Percentiles rank a stretch among this genome's conserved stretches.
phyloP scores from a whole-genome alignment of 2,888 invertebrate genomes.

The Sympetrum striolatum region DNA sequence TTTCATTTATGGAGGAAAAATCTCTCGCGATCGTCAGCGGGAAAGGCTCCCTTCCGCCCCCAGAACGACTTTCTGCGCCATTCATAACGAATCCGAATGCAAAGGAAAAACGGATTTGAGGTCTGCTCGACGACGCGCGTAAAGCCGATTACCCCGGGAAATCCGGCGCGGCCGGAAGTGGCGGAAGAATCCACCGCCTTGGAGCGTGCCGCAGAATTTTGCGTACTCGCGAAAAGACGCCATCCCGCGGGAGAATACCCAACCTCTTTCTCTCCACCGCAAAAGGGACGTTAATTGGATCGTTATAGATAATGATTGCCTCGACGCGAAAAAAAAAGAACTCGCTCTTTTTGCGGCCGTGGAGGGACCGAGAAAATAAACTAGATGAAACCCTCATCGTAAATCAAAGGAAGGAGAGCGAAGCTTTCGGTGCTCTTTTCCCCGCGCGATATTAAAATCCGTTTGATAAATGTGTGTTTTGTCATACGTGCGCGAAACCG shows the following conservation, averaged over 20 bases:
- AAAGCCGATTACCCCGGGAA: not conserved
- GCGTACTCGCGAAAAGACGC: not conserved
- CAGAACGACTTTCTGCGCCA: not conserved
- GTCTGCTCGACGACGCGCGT: not conserved
- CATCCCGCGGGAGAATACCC: not conserved
- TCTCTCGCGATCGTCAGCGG: not conserved
- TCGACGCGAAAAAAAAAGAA: not conserved
- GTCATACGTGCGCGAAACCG: not conserved
- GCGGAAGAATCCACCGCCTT: not conserved
- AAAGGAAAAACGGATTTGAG: not conserved
- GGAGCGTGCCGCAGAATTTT: not conserved
- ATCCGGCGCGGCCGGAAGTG: not conserved
- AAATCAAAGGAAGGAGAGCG: not conserved
- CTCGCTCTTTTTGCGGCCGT: not conserved
- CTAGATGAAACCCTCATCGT: not conserved
- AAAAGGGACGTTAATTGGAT: not conserved
- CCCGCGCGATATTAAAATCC: not conserved
- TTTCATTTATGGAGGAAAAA: slow-evolving; percentile 18
- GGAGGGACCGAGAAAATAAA: not conserved
- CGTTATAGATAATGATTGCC: not conserved
- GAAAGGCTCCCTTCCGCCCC: not conserved
- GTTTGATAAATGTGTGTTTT: not conserved
- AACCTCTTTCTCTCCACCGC: not conserved
- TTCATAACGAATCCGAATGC: not conserved
- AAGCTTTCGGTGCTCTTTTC: not conserved